A percentile compares a stretch with the other conserved stretches of the same genome.
Conservation (phyloP, 1,140 invertebrate genomes). For the Phocides pigmalion region DNA sequence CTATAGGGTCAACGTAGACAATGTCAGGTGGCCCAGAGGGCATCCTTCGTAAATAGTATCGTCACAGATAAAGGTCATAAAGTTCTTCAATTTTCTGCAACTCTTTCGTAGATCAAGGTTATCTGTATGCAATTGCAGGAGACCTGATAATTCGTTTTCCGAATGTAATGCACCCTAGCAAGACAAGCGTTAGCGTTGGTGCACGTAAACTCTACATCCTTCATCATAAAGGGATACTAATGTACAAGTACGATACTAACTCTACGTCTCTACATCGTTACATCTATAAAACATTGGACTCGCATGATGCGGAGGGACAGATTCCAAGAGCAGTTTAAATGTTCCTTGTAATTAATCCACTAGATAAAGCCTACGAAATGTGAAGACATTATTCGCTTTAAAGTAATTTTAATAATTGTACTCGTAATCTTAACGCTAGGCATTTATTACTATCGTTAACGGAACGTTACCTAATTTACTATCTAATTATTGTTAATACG, state of each 20-base stretch:
- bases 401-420: constrained; percentile 42
- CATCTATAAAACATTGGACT: background rate
- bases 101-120: too few relatives aligned
- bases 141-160: too few relatives aligned
- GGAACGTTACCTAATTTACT: constrained; percentile 36
- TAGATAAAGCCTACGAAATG: constrained; percentile 39
- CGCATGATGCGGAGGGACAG: constrained; percentile 10
- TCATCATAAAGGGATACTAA: background rate
- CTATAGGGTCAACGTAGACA: too few relatives aligned
- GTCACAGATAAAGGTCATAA: too few relatives aligned
- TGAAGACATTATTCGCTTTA: constrained; percentile 35
- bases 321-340: constrained; percentile 8
- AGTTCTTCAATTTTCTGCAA: too few relatives aligned
- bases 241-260: background rate
- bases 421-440: constrained; percentile 44
- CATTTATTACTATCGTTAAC: constrained; percentile 40
- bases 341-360: constrained; percentile 13
- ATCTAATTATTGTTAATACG: constrained; percentile 35
- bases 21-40: too few relatives aligned
- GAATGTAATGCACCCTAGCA: background rate
- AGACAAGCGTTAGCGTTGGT: background rate
- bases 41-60: too few relatives aligned
- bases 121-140: too few relatives aligned
- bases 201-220: background rate
- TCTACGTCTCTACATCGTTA: background rate